These are phyloP conservation scores for Druceiella hillmani DNA, from an alignment of 2,888 invertebrate species.

Conservation along the genomic window DNA sequence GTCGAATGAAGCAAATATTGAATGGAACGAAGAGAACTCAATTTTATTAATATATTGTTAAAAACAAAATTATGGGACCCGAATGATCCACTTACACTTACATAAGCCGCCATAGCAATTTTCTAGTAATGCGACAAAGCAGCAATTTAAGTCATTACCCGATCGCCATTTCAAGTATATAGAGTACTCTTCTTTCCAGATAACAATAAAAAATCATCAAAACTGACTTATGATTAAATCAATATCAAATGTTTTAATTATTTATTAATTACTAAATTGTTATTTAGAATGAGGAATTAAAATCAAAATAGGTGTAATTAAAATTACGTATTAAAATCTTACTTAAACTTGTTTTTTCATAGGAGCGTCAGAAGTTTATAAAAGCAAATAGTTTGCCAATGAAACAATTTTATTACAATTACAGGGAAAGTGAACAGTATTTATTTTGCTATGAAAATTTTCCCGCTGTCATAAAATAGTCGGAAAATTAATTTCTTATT, in stretches of 20 bases:
- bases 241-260: too few species aligned
- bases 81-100: conserved; percentile 5
- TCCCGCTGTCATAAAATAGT: conserved; percentile 9
- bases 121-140: too few species aligned
- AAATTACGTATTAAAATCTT: conserved; percentile 8
- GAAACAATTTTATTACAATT: conserved; percentile 9
- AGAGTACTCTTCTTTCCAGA: too few species aligned
- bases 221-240: too few species aligned
- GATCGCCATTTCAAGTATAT: too few species aligned
- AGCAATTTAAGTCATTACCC: too few species aligned
- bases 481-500: too few species aligned
- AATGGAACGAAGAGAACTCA: conserved; percentile 9
- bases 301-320: conserved; percentile 6
- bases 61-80: conserved; percentile 10
- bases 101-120: too few species aligned
- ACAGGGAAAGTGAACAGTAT: conserved; percentile 11
- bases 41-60: conserved; percentile 10
- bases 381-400: conserved; percentile 10
- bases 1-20: conserved; percentile 6
- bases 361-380: conserved; percentile 10
- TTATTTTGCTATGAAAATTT: conserved; percentile 9
- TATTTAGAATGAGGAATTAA: too few species aligned
- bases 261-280: conserved; percentile 3
- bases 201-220: too few species aligned
- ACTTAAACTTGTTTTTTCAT: conserved; percentile 6